phyloP scores from a whole-genome alignment of 1,140 invertebrate species.

The Drosophila equinoxialis region DNA sequence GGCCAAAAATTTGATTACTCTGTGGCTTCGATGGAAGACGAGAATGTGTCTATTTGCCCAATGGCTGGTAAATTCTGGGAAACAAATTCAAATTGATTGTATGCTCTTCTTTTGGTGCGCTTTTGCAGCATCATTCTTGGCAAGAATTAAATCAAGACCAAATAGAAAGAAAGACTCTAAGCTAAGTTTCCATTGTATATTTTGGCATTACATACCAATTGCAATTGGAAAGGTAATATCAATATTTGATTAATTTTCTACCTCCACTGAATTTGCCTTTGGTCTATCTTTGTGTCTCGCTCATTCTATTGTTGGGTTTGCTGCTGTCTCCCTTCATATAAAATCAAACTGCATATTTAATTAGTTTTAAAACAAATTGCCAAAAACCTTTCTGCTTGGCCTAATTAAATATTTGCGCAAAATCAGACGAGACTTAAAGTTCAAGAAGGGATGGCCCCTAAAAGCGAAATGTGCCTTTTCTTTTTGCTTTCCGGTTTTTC shows the following conservation, averaged over 20 bases:
- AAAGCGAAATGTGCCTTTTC: conserved; percentile 24
- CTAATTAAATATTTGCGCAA: conserved; percentile 77
- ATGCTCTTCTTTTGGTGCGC: conserved; percentile 46
- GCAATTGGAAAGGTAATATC: conserved; percentile 46
- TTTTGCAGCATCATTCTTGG: conserved; percentile 47
- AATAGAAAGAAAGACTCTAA: conserved; percentile 9
- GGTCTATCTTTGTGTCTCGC: background rate
- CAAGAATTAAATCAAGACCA: conserved; percentile 35
- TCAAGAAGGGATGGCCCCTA: conserved; percentile 2
- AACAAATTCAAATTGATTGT: conserved; percentile 23
- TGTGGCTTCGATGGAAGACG: conserved; percentile 39
- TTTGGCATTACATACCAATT: conserved; percentile 46
- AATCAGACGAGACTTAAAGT: conserved; percentile 35
- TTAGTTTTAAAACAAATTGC: conserved; percentile 42
- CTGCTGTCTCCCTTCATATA: background rate
- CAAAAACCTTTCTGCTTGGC: conserved; percentile 16
- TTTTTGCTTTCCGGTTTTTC: background rate
- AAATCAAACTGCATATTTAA: conserved; percentile 57
- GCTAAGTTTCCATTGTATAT: conserved; percentile 2
- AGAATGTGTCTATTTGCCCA: conserved; percentile 45
- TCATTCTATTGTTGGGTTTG: background rate
- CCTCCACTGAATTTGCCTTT: conserved; percentile 16
- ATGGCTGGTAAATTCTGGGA: conserved; percentile 21
- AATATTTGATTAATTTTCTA: conserved; percentile 60
- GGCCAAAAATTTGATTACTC: conserved; percentile 71